phyloP scores from a whole-genome alignment of 2,888 invertebrate genomes.

The Pyrgus malvae region DNA sequence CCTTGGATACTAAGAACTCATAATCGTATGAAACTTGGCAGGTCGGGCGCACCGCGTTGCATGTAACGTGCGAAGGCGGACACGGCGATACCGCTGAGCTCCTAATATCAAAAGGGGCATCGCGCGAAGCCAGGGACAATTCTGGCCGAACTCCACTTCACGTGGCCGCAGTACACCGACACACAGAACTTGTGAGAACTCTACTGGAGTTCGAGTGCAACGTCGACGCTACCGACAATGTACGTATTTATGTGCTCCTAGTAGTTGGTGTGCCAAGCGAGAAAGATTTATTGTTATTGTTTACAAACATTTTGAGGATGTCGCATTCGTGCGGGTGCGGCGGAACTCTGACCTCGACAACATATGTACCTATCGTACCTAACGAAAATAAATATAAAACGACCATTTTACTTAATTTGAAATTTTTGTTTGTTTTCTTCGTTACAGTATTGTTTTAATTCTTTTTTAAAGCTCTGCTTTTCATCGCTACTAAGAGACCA shows the following conservation, averaged over 20 bases:
- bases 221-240: constrained; percentile 77
- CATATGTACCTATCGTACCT: too few species aligned
- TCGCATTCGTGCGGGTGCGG: too few species aligned
- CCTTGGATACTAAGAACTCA: not conserved
- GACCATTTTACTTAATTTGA: too few species aligned
- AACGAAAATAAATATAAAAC: too few species aligned
- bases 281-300: too few species aligned
- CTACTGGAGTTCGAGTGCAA: constrained; percentile 86
- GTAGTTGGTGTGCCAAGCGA: too few species aligned
- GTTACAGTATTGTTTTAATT: too few species aligned
- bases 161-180: constrained; percentile 88
- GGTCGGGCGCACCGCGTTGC: constrained; percentile 84
- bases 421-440: too few species aligned
- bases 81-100: constrained; percentile 83
- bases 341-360: too few species aligned
- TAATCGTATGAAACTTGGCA: constrained; percentile 35
- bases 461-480: too few species aligned
- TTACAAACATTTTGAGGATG: too few species aligned
- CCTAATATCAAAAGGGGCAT: constrained; percentile 82
- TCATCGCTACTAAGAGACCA: too few species aligned
- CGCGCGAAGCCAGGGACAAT: constrained; percentile 86
- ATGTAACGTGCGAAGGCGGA: constrained; percentile 86
- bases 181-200: constrained; percentile 86
- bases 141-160: constrained; percentile 89
- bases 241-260: constrained; percentile 40